Evolutionary conservation across 2,113 vertebrate species (phyloP), one percentile per base, ranked within the genome.

Genomic region (Sorex araneus): DNA sequence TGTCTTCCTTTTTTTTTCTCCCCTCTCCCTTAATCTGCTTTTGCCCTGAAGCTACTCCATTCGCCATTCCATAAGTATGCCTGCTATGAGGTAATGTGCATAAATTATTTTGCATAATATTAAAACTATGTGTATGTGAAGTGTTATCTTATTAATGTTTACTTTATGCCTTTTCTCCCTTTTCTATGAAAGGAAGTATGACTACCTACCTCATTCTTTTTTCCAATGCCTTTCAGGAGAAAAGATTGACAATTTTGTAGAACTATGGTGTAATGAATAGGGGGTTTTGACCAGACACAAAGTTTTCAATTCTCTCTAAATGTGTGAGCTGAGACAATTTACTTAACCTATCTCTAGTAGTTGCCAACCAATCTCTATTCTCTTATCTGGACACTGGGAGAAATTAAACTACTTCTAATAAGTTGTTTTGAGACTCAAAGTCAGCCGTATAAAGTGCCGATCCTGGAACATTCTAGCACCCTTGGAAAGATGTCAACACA

Each of bases 1-100:
- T 79, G 36, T 50, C 90, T 75, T 60, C 12, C 30, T 60, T 23
- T 89, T n/a, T 82, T 93, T 87, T 94, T 89, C 78, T 89, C 87
- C 50, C 80, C 71, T 12, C 40, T 4, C 71, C 71, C 76, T 30
- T 93, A 88, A 95, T 95, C 98, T 97, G 97, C 98, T 98, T 97
- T 98, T 97, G 89, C 93, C 95, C 98, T 95, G 97, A 98, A 99
- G 99, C 97, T 99, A 99, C 96, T 99, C 99, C 97, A 98, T 99
- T 96, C 99, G 98, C 92, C 99, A 99, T 95, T 99, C 99, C 95
- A 98, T 99, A 98, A 99, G 99, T 98, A 99, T 99, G 99, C 99
- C 99, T 93, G 97, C 99, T 15, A 99, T 99, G 99, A 99, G 99
- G 99, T 99, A 99, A 98, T 70, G 69, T 45, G 78, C 76, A 60